These are phyloP conservation scores for Dinomys branickii DNA, from an alignment of 2,113 vertebrate genomes.

Conservation along the genomic window DNA sequence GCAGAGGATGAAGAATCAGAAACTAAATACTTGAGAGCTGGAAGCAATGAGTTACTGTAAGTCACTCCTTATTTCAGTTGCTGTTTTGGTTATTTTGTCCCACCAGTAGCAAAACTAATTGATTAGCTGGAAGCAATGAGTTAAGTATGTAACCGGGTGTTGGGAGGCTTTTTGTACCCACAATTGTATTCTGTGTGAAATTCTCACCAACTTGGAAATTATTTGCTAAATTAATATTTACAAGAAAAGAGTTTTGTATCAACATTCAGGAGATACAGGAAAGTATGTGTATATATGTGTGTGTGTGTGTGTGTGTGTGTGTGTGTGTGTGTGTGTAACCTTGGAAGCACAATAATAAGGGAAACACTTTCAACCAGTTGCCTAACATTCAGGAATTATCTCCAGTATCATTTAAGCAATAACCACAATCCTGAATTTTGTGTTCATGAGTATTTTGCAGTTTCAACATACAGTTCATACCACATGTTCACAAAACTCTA, in stretches of 20 bases:
- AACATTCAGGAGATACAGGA: not conserved
- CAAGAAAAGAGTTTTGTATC: not conserved
- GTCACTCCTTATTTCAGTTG: no score
- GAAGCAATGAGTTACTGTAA: not conserved
- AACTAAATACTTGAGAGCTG: not conserved
- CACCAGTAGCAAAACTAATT: no score
- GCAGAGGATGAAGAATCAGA: not conserved
- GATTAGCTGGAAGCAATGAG: not conserved
- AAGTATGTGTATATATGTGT: not conserved
- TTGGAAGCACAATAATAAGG: not conserved
- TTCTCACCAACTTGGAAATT: not conserved
- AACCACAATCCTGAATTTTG: not conserved
- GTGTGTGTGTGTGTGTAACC: no score
- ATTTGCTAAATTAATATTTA: conserved; percentile 37
- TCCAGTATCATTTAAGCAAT: no score
- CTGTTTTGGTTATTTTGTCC: no score
- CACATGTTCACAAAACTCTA: not conserved
- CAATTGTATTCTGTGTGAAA: not conserved
- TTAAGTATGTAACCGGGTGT: not conserved
- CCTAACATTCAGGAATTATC: not conserved
- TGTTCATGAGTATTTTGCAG: not conserved
- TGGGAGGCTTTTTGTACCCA: accelerated
- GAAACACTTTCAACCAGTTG: not conserved
- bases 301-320: no score
- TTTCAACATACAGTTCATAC: not conserved